Evolutionary conservation across 2,888 invertebrate genomes (phyloP), one percentile per base, ranked within the genome.

Genomic region (Asteroscopus sphinx): DNA sequence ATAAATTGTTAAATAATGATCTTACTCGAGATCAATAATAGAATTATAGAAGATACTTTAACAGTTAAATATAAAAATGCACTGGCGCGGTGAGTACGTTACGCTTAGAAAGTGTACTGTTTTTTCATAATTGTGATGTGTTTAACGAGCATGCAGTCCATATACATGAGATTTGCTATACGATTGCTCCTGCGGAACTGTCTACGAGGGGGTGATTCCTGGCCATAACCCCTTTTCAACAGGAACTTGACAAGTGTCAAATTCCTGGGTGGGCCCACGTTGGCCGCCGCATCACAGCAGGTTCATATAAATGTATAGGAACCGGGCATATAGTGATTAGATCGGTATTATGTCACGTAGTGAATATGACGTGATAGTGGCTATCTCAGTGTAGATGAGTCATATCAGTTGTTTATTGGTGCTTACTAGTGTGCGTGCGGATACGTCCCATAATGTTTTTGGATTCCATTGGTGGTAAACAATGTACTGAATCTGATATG

Each of bases 21-120:
- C 96, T 96, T 99, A 92, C 96, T 99, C 91, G 99, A 99, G 96
- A 99, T 99, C 95, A 98, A 99, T 95, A 99, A 99, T 96, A 97
- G 99, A 94, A 99, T 99, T 95, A 97, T 99, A 84, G 99, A 99
- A 95, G 99, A 99, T 95, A 98, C 99, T 64, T 95, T 99, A 89
- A 96, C 97, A 87, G 96, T 98, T 83, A 99, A 99, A 96, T 99
- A 99, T 95, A 98, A 97, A 95, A 99, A 99, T 96, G 98, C 98
- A 87, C 95, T 97, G 93, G 97, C 98, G 86, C 99, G 99, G 99
- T 99, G 95, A 96, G 97, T 96, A 94, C 91, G 90, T 92, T 93
- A 91, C 88, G 89, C 90, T 91, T 92, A 93, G 93, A 93, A 93
- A 93, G 93, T 93, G 88, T 84, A 86, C 87, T 86, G 87, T 90